Evolutionary conservation across 1,140 invertebrate genomes (phyloP), one percentile per base, ranked within the genome.

Genomic region (Drosophila lacteicornis): DNA sequence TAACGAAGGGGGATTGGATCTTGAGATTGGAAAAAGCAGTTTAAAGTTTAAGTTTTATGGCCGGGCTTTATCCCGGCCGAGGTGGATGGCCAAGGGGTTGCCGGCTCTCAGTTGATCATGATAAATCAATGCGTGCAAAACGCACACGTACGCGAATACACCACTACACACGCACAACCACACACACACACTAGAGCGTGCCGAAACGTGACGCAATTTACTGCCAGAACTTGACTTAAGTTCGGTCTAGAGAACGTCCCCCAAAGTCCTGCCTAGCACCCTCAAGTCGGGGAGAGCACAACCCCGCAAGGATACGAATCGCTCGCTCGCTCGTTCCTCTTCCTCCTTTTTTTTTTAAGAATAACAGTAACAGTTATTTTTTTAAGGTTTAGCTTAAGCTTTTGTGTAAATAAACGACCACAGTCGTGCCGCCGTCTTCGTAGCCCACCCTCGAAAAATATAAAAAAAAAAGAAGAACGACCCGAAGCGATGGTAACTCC

Each of bases 381-480:
- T 90, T 90, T 90, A 90, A 90, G 85, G 85, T 90, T 90, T 90
- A 90, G 85, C 85, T 90, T 90, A 90, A 90, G 85, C 85, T 90
- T 90, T 90, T 90, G 85, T 90, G 85, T 90, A 90, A 90, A 90
- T 90, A 90, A 90, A 90, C 85, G 85, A 85, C 85, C 86, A 88
- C 85, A 90, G 85, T 91, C 85, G 81, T 81, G 75, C 82, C 53
- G 19, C 60, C 50, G 25, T 47, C 56, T 50, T 25, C 25, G 53
- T 59, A 65, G 73, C 74, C 81, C 79, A 79, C 86, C 43, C 76
- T 58, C 38, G 25, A 57, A 55, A 45, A 53, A 50, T 15, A 50
- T 25, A 11, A 33, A 17, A 58, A 73, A 60, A 68, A 67, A 22
- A 19, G 12, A 30, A 63, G 50, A 55, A 40, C 36, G 53, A 56